Evolutionary conservation across 1,140 invertebrate genomes (phyloP).

Genomic region (Tribolium castaneum): DNA sequence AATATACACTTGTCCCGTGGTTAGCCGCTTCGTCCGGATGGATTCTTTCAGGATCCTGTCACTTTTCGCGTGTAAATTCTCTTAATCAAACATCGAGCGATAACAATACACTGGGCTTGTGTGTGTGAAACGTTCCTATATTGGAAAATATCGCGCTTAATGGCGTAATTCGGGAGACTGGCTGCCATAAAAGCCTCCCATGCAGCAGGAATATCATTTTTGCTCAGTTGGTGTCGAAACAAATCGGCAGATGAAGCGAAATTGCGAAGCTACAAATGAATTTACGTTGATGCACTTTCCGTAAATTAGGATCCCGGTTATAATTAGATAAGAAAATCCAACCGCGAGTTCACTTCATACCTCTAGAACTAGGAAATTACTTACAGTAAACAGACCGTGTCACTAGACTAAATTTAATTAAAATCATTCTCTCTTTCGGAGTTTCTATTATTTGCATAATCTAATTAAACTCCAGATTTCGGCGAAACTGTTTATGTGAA

Average conservation of each 20-base stretch:
- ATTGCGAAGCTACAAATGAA: background rate
- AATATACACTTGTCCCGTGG: slow-evolving; percentile 38
- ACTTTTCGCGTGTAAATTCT: slow-evolving; percentile 19
- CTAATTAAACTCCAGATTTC: background rate
- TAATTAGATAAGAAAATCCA: slow-evolving; percentile 25
- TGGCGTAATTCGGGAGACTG: slow-evolving; percentile 14
- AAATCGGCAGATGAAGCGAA: background rate
- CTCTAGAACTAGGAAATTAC: background rate
- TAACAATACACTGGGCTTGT: background rate
- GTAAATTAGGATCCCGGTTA: background rate
- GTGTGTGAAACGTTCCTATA: slow-evolving; percentile 5
- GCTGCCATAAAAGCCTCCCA: slow-evolving; percentile 12
- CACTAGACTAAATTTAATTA: slow-evolving; percentile 26
- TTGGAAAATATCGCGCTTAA: slow-evolving; percentile 31
- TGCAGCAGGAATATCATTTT: slow-evolving; percentile 28
- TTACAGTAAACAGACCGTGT: slow-evolving; percentile 16
- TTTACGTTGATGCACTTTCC: background rate
- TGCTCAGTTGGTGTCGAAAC: background rate
- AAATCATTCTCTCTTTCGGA: slow-evolving; percentile 19
- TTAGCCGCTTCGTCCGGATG: background rate
- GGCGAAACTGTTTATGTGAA: background rate
- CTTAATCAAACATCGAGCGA: slow-evolving; percentile 18
- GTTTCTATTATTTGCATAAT: slow-evolving; percentile 23
- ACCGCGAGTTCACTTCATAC: background rate
- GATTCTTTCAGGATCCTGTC: slow-evolving; percentile 8